A percentile compares a stretch with the other conserved stretches of the same genome.
phyloP scores from a whole-genome alignment of 2,113 vertebrate genomes.

The Eublepharis macularius region DNA sequence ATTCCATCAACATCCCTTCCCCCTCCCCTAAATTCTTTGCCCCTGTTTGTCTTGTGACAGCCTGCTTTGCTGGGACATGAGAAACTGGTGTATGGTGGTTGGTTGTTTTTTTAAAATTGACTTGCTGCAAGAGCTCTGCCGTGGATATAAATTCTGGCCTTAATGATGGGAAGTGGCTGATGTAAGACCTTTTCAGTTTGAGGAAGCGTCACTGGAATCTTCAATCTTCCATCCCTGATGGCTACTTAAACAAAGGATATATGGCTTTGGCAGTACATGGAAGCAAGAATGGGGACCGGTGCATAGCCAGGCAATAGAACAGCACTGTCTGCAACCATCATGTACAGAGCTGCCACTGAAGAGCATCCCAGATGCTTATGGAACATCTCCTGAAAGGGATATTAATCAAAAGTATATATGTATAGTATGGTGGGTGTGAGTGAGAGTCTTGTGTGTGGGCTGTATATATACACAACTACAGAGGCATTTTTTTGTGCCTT shows the following conservation, averaged over 20 bases:
- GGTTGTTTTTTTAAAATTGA: slow-evolving; percentile 56
- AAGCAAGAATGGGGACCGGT: slow-evolving; percentile 69
- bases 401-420: slow-evolving; percentile 74
- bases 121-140: slow-evolving; percentile 56
- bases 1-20: slow-evolving; percentile 62
- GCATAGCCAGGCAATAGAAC: slow-evolving; percentile 61
- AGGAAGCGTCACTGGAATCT: slow-evolving; percentile 65
- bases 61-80: slow-evolving; percentile 65
- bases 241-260: slow-evolving; percentile 60
- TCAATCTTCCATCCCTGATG: slow-evolving; percentile 62
- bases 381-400: slow-evolving; percentile 77
- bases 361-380: slow-evolving; percentile 69
- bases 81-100: slow-evolving; percentile 58
- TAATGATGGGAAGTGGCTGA: slow-evolving; percentile 67
- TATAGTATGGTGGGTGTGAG: slow-evolving; percentile 48
- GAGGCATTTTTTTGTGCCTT: neutral
- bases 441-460: slow-evolving; percentile 40
- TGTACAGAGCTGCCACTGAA: slow-evolving; percentile 71
- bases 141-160: slow-evolving; percentile 39
- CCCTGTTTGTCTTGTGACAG: slow-evolving; percentile 62
- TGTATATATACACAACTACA: slow-evolving; percentile 10
- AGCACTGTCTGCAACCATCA: slow-evolving; percentile 67
- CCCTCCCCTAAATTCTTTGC: slow-evolving; percentile 29
- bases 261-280: slow-evolving; percentile 59
- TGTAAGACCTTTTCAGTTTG: slow-evolving; percentile 50